A percentile compares a stretch with the other conserved stretches of the same genome.
phyloP scores from a whole-genome alignment of 1,140 invertebrate species.

The Macrobrachium rosenbergii region DNA sequence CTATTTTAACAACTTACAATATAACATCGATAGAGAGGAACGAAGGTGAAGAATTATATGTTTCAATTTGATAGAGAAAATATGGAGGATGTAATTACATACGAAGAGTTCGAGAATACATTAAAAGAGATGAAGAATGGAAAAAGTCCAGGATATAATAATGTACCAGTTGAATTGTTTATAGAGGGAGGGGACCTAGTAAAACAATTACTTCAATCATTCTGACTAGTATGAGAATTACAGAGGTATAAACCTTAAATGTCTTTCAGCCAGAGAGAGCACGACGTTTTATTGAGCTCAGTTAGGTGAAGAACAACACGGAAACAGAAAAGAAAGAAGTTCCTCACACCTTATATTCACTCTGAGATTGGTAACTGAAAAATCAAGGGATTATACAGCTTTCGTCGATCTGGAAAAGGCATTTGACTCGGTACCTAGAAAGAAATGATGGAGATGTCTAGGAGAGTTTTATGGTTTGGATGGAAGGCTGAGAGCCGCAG shows the following conservation, averaged over 20 bases:
- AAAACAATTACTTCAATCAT: neutral
- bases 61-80: no score
- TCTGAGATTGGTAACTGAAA: neutral
- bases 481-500: neutral
- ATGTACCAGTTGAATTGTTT: no score
- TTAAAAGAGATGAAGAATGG: no score
- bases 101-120: no score
- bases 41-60: no score
- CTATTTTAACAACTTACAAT: no score
- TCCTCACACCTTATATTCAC: neutral
- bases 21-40: no score
- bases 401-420: neutral
- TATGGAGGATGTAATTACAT: no score
- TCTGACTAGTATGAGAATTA: neutral
- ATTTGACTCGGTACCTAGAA: conserved; percentile 4
- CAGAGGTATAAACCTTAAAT: neutral
- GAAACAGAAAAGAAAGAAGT: conserved; percentile 3
- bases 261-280: neutral
- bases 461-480: neutral
- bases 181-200: neutral
- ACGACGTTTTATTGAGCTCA: neutral
- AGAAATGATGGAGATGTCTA: neutral
- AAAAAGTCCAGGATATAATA: no score
- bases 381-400: neutral
- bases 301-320: conserved; percentile 1